Conservation (phyloP, 2,888 invertebrate genomes). For the Sylvicola fuscatus region DNA sequence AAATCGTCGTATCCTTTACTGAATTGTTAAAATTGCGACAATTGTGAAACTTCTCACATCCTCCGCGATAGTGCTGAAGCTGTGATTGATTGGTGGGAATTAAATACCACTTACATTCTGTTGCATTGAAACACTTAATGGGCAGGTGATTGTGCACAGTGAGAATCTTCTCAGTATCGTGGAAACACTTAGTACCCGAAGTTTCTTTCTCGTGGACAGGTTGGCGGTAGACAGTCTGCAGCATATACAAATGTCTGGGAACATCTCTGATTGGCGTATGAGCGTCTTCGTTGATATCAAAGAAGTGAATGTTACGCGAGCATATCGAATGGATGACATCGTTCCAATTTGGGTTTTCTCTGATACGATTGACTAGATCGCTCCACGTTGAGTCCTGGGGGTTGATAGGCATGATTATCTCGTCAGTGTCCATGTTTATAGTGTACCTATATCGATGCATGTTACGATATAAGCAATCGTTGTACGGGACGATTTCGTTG, state of each 20-base stretch:
- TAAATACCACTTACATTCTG: no score
- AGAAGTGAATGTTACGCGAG: constrained; percentile 79
- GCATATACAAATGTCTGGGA: constrained; percentile 80
- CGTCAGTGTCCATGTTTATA: constrained; percentile 83
- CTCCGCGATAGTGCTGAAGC: constrained; percentile 83
- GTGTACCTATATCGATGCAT: constrained; percentile 78
- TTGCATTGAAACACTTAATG: constrained; percentile 63
- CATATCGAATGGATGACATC: constrained; percentile 52
- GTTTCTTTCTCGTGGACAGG: constrained; percentile 84
- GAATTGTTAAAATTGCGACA: constrained; percentile 68
- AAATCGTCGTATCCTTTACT: constrained; percentile 66
- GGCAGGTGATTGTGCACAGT: constrained; percentile 88
- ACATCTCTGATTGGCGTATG: constrained; percentile 63
- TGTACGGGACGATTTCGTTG: constrained; percentile 89
- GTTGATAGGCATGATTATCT: constrained; percentile 78
- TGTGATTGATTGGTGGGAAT: constrained; percentile 68
- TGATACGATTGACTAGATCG: constrained; percentile 50
- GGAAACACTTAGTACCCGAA: constrained; percentile 86
- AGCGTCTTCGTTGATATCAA: constrained; percentile 64
- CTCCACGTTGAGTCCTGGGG: constrained; percentile 46
- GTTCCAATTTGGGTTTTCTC: constrained; percentile 44
- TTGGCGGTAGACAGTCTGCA: constrained; percentile 77
- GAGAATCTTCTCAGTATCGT: constrained; percentile 73
- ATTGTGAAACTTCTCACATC: constrained; percentile 71
- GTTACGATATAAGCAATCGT: constrained; percentile 87